Evolutionary conservation across 2,888 invertebrate genomes (phyloP), one percentile per base, ranked within the genome.

Genomic region (Tridacna gigas): DNA sequence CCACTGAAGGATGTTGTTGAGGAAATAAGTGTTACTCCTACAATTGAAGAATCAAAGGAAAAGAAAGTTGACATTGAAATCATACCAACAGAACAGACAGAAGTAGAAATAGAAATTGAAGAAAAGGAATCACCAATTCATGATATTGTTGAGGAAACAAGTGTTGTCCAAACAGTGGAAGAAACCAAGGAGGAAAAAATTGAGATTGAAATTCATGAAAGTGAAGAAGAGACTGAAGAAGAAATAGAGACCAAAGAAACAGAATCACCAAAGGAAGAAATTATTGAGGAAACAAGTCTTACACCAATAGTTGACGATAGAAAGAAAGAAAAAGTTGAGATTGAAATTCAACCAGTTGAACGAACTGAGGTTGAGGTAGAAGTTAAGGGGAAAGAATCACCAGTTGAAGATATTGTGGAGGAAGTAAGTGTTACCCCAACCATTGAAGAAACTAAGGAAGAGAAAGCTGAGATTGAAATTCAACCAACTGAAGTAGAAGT

Each of bases 381-480:
- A 7, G 22, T 25, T 63, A 66, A 79, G 73, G 63, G 37, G 60
- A 25, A 28, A 67, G 80, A 77, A 65, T 61, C 67, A 5, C n/a
- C 69, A 61, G 56, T 81, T 12, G 25, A 74, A 28, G 82, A 83
- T 51, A 51, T 76, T n/a, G 20, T 56, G 26, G 18, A 28, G 25
- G 71, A 75, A n/a, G 80, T 74, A 37, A 81, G 77, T 71, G 47
- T 77, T 0, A 79, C 48, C 37, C 66, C 74, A n/a, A 37, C 26
- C 56, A 45, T 80, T 66, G 76, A 77, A 65, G 78, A 82, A 69
- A 45, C 75, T 15, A 26, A 48, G 20, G 26, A 73, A 78, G 79
- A 80, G 71, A 75, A 26, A 22, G 84, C 79, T 28, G 83, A 79
- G 51, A 69, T 81, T 61, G 82, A 80, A 28, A 74, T 82, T 5